phyloP scores from a whole-genome alignment of 2,797 vertebrate species.

The Lagodon rhomboides region DNA sequence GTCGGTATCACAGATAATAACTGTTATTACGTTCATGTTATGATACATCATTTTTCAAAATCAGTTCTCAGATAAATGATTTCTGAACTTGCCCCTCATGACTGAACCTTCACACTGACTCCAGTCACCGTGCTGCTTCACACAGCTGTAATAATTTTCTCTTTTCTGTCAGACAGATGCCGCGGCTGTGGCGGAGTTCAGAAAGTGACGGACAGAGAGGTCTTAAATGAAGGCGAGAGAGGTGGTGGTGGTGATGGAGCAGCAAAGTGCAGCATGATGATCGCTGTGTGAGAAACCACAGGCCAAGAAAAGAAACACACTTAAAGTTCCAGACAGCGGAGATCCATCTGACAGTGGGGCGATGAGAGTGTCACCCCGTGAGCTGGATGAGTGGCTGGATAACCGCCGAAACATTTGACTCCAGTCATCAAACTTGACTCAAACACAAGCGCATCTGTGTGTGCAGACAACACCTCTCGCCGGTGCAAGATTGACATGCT shows the following conservation, averaged over 20 bases:
- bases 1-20: background rate
- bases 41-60: background rate
- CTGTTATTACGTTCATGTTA: too few species aligned
- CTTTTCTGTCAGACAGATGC: background rate
- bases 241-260: slow-evolving; percentile 21
- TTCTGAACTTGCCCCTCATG: background rate
- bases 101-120: background rate
- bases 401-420: slow-evolving; percentile 33
- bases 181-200: slow-evolving; percentile 15
- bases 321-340: slow-evolving; percentile 26
- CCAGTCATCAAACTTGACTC: slow-evolving; percentile 38
- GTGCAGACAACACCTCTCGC: background rate
- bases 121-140: background rate
- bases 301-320: slow-evolving; percentile 33
- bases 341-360: slow-evolving; percentile 44
- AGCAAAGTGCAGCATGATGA: slow-evolving; percentile 46
- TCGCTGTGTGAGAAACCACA: slow-evolving; percentile 15
- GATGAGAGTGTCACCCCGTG: slow-evolving; percentile 41
- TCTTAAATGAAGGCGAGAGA: slow-evolving; percentile 16
- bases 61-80: background rate
- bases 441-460: slow-evolving; percentile 7
- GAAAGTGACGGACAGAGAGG: slow-evolving; percentile 18
- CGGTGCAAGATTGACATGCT: background rate
- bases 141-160: background rate
- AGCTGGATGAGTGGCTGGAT: slow-evolving; percentile 38